These are phyloP conservation scores for Zeus faber DNA, from an alignment of 2,113 vertebrate genomes.

Conservation along the genomic window DNA sequence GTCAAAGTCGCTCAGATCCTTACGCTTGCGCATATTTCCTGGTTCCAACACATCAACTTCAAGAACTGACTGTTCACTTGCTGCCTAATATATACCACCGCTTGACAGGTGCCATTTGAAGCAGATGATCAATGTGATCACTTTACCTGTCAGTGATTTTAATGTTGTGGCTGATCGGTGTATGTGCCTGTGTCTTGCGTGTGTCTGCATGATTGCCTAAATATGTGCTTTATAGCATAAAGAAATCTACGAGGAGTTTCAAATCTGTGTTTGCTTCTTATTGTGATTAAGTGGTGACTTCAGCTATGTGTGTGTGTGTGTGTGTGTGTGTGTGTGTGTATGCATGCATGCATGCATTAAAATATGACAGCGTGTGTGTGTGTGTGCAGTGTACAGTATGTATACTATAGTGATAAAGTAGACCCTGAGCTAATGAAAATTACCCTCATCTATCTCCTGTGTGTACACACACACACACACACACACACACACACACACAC, in stretches of 20 bases:
- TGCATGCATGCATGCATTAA: too few species aligned
- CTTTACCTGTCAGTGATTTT: too few species aligned
- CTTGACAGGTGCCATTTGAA: too few species aligned
- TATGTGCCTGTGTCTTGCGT: too few species aligned
- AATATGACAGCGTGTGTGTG: constrained; percentile 12
- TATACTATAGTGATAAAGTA: constrained; percentile 71
- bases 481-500: not conserved
- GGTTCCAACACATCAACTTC: too few species aligned
- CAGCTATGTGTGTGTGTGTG: constrained; percentile 33
- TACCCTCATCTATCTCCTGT: constrained; percentile 76
- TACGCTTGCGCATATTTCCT: too few species aligned
- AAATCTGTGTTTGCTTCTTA: constrained; percentile 63
- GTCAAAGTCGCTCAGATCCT: too few species aligned
- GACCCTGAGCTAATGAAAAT: constrained; percentile 73
- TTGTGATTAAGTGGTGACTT: constrained; percentile 71
- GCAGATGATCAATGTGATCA: too few species aligned
- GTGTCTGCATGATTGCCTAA: too few species aligned
- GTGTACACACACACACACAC: not conserved
- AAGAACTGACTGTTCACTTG: too few species aligned
- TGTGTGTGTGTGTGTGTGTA: constrained; percentile 4
- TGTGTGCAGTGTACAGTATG: constrained; percentile 33
- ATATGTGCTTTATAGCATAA: constrained; percentile 22
- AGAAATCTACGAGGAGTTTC: constrained; percentile 53
- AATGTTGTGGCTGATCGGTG: too few species aligned
- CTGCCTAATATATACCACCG: too few species aligned